phyloP scores from a whole-genome alignment of 53 echinoderm and acorn worm species.

The Apostichopus leukothele region DNA sequence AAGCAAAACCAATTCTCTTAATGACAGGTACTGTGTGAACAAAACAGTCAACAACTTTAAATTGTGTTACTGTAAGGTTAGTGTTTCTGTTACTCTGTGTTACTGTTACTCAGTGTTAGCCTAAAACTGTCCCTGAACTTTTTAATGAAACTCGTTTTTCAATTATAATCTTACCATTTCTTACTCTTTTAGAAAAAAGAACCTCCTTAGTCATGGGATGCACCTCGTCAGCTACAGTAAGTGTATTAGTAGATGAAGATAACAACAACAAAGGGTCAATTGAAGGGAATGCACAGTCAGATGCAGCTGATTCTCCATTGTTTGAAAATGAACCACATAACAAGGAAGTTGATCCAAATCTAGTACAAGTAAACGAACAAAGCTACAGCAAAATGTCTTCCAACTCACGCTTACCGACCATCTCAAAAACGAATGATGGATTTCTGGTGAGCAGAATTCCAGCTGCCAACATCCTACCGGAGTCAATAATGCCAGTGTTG shows the following conservation, averaged over 20 bases:
- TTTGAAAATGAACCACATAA: neutral
- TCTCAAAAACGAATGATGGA: conserved; percentile 42
- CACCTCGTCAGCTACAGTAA: neutral
- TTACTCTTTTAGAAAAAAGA: no score
- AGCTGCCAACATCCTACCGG: conserved; percentile 32
- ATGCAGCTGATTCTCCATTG: neutral
- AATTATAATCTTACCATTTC: no score
- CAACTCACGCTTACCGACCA: conserved; percentile 35
- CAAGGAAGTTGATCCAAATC: neutral
- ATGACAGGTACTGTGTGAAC: no score
- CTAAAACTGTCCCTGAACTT: no score
- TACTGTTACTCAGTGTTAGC: no score
- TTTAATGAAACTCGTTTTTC: no score
- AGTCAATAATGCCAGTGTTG: conserved; percentile 63
- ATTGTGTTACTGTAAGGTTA: no score
- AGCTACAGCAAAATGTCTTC: conserved; percentile 11
- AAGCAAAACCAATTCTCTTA: no score
- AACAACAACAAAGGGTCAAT: neutral
- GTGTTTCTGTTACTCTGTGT: no score
- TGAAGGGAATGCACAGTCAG: neutral
- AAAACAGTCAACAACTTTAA: no score
- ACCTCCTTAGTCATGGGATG: conserved; percentile 15
- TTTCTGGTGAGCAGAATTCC: conserved; percentile 44
- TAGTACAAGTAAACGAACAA: neutral
- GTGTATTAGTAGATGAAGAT: neutral